These are phyloP conservation scores for Ascaphus truei DNA, from an alignment of 2,113 vertebrate genomes.

Conservation along the genomic window DNA sequence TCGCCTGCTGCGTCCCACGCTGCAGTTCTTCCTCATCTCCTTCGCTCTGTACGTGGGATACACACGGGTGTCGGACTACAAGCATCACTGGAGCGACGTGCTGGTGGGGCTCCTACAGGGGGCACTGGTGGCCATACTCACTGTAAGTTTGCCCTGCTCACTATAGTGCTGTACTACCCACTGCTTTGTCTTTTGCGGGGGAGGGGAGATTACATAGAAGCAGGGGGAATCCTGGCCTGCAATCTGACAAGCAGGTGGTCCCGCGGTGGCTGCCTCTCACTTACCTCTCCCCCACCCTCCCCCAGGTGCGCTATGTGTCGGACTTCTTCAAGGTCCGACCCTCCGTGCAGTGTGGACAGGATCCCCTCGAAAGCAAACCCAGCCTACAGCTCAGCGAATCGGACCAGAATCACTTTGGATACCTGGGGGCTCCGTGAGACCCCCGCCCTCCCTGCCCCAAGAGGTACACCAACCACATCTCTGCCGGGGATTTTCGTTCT, in stretches of 20 bases:
- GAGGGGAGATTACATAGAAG: neutral
- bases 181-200: neutral
- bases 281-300: too few relatives aligned
- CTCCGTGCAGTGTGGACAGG: slow-evolving; percentile 36
- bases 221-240: neutral
- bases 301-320: slow-evolving; percentile 77
- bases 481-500: neutral
- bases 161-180: neutral
- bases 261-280: too few relatives aligned
- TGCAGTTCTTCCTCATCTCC: slow-evolving; percentile 89
- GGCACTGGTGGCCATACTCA: slow-evolving; percentile 79
- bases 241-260: too few relatives aligned
- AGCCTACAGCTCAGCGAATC: slow-evolving; percentile 73
- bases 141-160: slow-evolving; percentile 65
- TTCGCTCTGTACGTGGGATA: slow-evolving; percentile 93
- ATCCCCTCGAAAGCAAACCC: slow-evolving; percentile 68
- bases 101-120: slow-evolving; percentile 88
- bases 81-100: slow-evolving; percentile 96
- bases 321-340: slow-evolving; percentile 86
- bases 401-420: slow-evolving; percentile 74
- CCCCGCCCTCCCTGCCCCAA: neutral
- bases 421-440: slow-evolving; percentile 59
- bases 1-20: slow-evolving; percentile 81
- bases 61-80: slow-evolving; percentile 89
- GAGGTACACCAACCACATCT: neutral